A percentile compares a stretch with the other conserved stretches of the same genome.
Conservation (phyloP, 1,140 invertebrate genomes). For the Achroia grisella region DNA sequence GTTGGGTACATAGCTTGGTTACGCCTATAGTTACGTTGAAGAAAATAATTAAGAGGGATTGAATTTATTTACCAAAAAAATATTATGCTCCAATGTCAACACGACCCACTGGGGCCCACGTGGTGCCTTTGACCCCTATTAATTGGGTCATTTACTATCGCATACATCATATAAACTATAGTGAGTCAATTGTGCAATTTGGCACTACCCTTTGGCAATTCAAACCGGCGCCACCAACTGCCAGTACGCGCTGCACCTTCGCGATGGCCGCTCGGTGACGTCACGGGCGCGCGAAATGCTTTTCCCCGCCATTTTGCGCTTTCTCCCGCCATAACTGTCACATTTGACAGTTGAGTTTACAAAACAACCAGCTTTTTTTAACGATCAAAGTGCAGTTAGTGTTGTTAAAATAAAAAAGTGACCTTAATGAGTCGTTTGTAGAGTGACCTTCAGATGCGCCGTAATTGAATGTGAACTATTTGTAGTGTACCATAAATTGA, state of each 20-base stretch:
- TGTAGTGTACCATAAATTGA: neutral
- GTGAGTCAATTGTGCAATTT: conserved; percentile 51
- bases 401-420: conserved; percentile 4
- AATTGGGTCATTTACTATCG: no score
- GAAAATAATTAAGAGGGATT: no score
- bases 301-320: conserved; percentile 21
- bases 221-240: conserved; percentile 17
- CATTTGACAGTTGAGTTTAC: conserved; percentile 7
- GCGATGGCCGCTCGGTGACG: conserved; percentile 29
- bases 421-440: neutral
- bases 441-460: neutral
- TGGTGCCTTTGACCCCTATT: no score
- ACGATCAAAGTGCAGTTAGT: neutral
- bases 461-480: neutral
- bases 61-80: no score
- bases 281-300: conserved; percentile 35
- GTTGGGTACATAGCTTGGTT: no score
- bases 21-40: no score
- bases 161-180: no score
- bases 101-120: no score
- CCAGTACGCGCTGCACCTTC: conserved; percentile 30
- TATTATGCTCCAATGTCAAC: no score
- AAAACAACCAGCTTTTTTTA: conserved; percentile 19
- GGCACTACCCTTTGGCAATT: conserved; percentile 47
- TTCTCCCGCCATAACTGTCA: conserved; percentile 22